A percentile compares a stretch with the other conserved stretches of the same genome.
phyloP scores from a whole-genome alignment of 1,140 invertebrate species.

The Zaprionus inermis region DNA sequence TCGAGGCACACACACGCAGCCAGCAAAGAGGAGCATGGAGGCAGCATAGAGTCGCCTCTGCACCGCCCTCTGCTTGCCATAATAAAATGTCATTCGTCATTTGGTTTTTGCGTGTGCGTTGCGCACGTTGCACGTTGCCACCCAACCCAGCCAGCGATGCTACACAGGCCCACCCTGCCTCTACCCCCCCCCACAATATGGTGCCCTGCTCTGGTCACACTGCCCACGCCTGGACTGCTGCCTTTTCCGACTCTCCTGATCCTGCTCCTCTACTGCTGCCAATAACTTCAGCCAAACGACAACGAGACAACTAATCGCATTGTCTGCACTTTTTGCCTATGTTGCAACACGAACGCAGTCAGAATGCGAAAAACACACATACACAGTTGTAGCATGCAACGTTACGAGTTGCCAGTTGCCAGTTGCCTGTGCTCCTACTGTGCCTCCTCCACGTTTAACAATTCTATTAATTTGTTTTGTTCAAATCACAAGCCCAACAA shows the following conservation, averaged over 20 bases:
- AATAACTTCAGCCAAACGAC: conserved; percentile 58
- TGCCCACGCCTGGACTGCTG: not conserved
- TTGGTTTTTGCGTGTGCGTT: conserved; percentile 81
- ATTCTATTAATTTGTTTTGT: conserved; percentile 83
- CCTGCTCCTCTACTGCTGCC: conserved; percentile 47
- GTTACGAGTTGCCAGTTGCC: not conserved
- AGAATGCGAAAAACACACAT: conserved; percentile 60
- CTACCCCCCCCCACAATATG: not conserved
- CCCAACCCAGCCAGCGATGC: not conserved
- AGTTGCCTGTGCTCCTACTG: not conserved
- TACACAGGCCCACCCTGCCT: no score
- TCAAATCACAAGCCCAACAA: conserved; percentile 38
- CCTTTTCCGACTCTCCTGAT: no score
- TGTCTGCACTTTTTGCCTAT: conserved; percentile 78
- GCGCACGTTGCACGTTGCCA: conserved; percentile 38
- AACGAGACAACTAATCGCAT: conserved; percentile 82
- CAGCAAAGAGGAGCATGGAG: not conserved
- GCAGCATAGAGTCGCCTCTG: not conserved
- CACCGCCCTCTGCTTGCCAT: conserved; percentile 73
- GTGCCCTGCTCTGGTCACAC: no score
- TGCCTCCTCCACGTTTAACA: conserved; percentile 74
- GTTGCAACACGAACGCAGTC: conserved; percentile 65
- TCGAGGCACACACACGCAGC: conserved; percentile 35
- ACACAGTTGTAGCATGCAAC: conserved; percentile 45
- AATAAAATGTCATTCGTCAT: conserved; percentile 83